A percentile compares a stretch with the other conserved stretches of the same genome.
phyloP scores from a whole-genome alignment of 2,113 vertebrate genomes.

The Myotis lucifugus region DNA sequence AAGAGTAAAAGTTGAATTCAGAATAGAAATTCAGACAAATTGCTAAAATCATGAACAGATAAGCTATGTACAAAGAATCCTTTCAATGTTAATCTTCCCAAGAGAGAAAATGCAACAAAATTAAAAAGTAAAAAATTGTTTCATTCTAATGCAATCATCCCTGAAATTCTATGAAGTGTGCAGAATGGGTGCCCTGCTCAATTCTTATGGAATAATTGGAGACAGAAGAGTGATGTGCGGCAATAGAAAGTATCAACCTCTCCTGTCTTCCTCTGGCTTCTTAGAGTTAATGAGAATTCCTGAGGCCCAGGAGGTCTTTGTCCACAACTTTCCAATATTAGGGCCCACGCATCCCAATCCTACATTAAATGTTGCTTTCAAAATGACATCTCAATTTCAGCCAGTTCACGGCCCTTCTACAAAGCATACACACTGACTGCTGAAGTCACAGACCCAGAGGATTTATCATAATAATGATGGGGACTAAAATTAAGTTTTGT shows the following conservation, averaged over 20 bases:
- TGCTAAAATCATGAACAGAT: slow-evolving; percentile 58
- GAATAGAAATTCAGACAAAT: slow-evolving; percentile 61
- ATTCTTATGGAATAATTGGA: neutral
- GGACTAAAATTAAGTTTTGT: slow-evolving; percentile 8
- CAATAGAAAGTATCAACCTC: neutral
- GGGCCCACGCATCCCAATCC: neutral
- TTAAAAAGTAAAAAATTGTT: slow-evolving; percentile 36
- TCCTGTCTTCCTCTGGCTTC: neutral
- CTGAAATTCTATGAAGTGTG: neutral
- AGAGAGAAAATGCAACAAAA: slow-evolving; percentile 63
- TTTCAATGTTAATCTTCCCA: slow-evolving; percentile 62
- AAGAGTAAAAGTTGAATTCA: slow-evolving; percentile 61
- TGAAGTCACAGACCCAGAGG: neutral
- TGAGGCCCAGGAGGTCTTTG: neutral
- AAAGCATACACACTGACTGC: neutral
- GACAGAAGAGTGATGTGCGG: neutral
- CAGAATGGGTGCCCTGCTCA: neutral
- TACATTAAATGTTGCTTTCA: neutral
- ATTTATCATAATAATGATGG: neutral
- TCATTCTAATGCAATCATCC: slow-evolving; percentile 19
- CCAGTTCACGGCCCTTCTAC: neutral
- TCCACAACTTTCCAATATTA: neutral
- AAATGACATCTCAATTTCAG: neutral
- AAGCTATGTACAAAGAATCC: slow-evolving; percentile 41
- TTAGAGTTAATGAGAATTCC: neutral